Conservation (phyloP, 2,113 vertebrate genomes). For the Gymnorhina tibicen region DNA sequence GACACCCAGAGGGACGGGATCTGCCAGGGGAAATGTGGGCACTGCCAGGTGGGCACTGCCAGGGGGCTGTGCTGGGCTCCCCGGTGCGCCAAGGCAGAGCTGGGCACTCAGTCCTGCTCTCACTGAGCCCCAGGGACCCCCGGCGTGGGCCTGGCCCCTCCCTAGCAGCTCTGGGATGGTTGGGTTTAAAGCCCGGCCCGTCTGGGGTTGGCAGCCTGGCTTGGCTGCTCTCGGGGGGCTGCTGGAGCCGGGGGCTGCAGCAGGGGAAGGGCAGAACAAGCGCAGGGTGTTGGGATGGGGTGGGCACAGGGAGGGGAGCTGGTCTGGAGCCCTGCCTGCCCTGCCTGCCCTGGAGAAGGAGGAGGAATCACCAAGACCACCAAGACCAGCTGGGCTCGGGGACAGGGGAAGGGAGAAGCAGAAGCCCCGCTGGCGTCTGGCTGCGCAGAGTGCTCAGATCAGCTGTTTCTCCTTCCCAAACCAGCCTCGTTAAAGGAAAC, state of each 20-base stretch:
- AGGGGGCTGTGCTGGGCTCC: not conserved
- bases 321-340: not conserved
- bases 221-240: not conserved
- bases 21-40: not conserved
- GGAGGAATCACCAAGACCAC: not conserved
- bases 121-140: not conserved
- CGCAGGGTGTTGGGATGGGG: fast-evolving
- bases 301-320: fast-evolving
- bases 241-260: not conserved
- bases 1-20: not conserved
- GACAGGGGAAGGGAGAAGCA: not conserved
- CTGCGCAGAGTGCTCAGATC: fast-evolving
- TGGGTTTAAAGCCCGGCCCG: fast-evolving
- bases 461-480: not conserved
- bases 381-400: not conserved
- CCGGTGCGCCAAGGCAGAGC: not conserved
- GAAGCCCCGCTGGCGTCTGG: not conserved
- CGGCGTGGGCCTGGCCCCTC: not conserved
- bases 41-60: not conserved
- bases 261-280: not conserved
- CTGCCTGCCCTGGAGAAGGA: not conserved
- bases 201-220: not conserved
- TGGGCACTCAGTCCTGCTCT: not conserved
- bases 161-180: not conserved
- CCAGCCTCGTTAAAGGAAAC: not conserved